Evolutionary conservation across 2,888 invertebrate genomes (phyloP).

Genomic region (Eupsilia transversa): DNA sequence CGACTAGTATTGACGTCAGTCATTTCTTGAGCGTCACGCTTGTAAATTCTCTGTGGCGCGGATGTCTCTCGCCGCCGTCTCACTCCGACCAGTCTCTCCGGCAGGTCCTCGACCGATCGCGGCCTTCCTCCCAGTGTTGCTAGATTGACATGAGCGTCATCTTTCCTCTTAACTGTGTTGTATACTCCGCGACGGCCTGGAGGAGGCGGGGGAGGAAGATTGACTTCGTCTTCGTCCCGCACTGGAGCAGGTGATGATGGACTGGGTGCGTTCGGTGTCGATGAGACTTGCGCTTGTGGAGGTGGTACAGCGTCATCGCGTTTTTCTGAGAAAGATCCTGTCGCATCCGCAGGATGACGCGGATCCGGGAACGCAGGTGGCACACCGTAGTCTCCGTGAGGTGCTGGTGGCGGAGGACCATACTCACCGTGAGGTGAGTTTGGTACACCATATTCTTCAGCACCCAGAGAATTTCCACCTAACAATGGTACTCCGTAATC

Average conservation of each 20-base stretch:
- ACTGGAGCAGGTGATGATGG: slow-evolving; percentile 90
- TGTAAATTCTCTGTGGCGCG: slow-evolving; percentile 94
- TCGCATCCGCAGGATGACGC: slow-evolving; percentile 95
- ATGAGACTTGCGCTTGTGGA: slow-evolving; percentile 95
- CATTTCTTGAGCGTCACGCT: slow-evolving; percentile 97
- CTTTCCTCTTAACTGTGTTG: slow-evolving; percentile 96
- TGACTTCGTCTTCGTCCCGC: slow-evolving; percentile 92
- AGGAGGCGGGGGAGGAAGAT: slow-evolving; percentile 95
- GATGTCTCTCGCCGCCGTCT: slow-evolving; percentile 92
- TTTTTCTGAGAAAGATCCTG: slow-evolving; percentile 95
- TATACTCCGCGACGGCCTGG: slow-evolving; percentile 95
- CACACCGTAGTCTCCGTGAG: slow-evolving; percentile 93
- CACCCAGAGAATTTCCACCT: slow-evolving; percentile 91
- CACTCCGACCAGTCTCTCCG: slow-evolving; percentile 94
- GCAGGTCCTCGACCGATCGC: slow-evolving; percentile 96
- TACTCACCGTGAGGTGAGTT: slow-evolving; percentile 92
- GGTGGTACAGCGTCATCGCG: slow-evolving; percentile 95
- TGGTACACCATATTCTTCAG: slow-evolving; percentile 92
- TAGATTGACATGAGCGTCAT: slow-evolving; percentile 94
- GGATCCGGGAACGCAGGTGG: slow-evolving; percentile 97
- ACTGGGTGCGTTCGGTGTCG: slow-evolving; percentile 92
- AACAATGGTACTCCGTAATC: slow-evolving; percentile 93
- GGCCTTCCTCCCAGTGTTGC: slow-evolving; percentile 96
- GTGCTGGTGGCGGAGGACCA: slow-evolving; percentile 92
- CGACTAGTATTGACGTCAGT: slow-evolving; percentile 97